Conservation (phyloP, 2,113 vertebrate genomes). For the Phrynocephalus versicolor region DNA sequence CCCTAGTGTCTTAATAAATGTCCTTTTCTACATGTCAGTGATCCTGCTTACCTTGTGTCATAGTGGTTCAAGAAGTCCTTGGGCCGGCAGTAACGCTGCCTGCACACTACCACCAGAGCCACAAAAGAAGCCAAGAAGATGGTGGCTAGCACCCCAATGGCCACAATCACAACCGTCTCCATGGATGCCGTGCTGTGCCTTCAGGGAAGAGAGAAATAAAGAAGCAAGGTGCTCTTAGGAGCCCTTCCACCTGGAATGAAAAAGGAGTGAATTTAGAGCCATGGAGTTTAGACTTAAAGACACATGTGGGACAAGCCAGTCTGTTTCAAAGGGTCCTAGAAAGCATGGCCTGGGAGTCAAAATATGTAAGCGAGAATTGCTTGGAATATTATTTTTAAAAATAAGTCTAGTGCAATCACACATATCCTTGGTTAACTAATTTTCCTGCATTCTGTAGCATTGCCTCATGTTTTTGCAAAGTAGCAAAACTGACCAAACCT, state of each 20-base stretch:
- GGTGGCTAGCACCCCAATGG: slow-evolving; percentile 93
- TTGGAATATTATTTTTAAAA: too few relatives aligned
- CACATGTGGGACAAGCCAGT: too few relatives aligned
- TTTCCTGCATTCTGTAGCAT: not conserved
- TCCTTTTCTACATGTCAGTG: not conserved
- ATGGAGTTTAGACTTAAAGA: not conserved
- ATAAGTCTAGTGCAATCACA: not conserved
- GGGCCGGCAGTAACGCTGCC: slow-evolving; percentile 92
- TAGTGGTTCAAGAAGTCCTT: slow-evolving; percentile 86
- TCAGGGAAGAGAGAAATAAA: not conserved
- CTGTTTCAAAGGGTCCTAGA: not conserved
- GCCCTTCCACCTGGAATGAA: not conserved
- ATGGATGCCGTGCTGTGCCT: slow-evolving; percentile 67
- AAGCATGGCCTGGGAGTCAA: not conserved
- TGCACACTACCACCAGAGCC: slow-evolving; percentile 91
- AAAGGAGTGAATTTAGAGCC: not conserved
- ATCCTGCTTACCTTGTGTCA: slow-evolving; percentile 87
- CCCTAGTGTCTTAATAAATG: too few relatives aligned
- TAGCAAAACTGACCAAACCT: not conserved
- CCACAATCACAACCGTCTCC: slow-evolving; percentile 97
- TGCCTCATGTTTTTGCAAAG: not conserved
- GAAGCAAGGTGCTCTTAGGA: not conserved
- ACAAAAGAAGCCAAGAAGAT: slow-evolving; percentile 95
- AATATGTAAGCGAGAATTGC: too few relatives aligned
- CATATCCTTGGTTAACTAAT: not conserved